phyloP scores from a whole-genome alignment of 2,113 vertebrate genomes.

The Varanus salvator region DNA sequence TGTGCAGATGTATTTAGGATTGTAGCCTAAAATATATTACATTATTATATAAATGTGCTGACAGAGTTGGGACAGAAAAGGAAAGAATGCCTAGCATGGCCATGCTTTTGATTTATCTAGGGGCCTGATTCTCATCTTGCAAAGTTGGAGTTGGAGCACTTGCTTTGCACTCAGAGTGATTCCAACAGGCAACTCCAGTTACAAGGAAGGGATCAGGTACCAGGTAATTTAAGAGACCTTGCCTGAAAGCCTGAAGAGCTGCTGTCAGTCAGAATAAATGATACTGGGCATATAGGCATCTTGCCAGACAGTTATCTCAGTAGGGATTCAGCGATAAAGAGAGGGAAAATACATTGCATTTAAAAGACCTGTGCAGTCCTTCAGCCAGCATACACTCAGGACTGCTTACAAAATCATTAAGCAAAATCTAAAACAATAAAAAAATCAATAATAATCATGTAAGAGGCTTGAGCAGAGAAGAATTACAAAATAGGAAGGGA shows the following conservation, averaged over 20 bases:
- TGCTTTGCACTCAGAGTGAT: background rate
- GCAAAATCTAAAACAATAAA: background rate
- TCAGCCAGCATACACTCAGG: background rate
- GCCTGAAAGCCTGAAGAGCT: too few relatives aligned
- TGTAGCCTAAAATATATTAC: background rate
- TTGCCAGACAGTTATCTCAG: background rate
- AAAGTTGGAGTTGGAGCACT: background rate
- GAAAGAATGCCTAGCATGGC: background rate
- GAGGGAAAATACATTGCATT: background rate
- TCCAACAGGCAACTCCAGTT: background rate
- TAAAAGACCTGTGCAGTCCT: background rate
- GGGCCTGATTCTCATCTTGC: background rate
- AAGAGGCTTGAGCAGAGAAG: too few relatives aligned
- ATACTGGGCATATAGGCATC: background rate
- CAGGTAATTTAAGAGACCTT: background rate
- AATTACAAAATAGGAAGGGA: too few relatives aligned
- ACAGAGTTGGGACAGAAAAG: background rate
- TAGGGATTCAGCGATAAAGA: background rate
- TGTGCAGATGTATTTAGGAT: background rate
- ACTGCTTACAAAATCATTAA: background rate
- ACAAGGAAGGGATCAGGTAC: background rate
- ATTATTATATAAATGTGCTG: background rate
- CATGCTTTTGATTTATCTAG: too few relatives aligned
- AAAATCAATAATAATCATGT: background rate
- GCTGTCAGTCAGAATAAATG: background rate